Percentiles rank a stretch among this genome's conserved stretches.
phyloP scores from a whole-genome alignment of 92 coral and sea anemone genomes.

The Virgularia gustaviana region DNA sequence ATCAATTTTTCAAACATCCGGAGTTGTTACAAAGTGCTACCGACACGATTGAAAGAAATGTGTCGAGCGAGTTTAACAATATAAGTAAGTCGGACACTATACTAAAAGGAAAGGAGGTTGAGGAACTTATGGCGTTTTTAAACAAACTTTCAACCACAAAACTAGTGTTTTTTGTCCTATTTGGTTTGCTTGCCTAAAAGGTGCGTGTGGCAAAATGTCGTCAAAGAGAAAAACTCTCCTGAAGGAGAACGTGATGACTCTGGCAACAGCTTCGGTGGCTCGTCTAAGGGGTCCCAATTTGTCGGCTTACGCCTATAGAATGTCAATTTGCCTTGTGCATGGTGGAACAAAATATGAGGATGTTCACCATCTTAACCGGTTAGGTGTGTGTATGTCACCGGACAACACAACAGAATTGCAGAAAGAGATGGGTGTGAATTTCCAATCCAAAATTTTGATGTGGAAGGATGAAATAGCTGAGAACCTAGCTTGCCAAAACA shows the following conservation, averaged over 20 bases:
- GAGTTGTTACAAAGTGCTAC: slow-evolving; percentile 9
- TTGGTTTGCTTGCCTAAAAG: slow-evolving; percentile 41
- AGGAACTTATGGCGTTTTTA: slow-evolving; percentile 52
- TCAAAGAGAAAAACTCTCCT: slow-evolving; percentile 1
- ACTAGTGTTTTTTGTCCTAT: slow-evolving; percentile 35
- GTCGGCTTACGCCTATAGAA: slow-evolving; percentile 54
- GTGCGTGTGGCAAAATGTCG: slow-evolving; percentile 53
- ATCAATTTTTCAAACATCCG: slow-evolving; percentile 30
- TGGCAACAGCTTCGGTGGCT: slow-evolving; percentile 44
- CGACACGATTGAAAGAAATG: slow-evolving; percentile 18
- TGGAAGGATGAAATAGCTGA: slow-evolving; percentile 53
- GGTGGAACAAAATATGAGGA: slow-evolving; percentile 48
- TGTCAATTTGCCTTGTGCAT: not conserved
- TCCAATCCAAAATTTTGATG: slow-evolving; percentile 44
- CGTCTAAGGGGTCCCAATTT: slow-evolving; percentile 42
- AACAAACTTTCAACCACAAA: slow-evolving; percentile 41
- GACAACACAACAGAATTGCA: not conserved
- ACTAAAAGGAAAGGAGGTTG: slow-evolving; percentile 41
- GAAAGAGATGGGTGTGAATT: slow-evolving; percentile 29
- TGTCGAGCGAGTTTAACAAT: slow-evolving; percentile 34
- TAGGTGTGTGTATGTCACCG: slow-evolving; percentile 58
- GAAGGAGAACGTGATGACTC: slow-evolving; percentile 45
- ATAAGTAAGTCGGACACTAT: slow-evolving; percentile 39
- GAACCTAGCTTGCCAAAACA: not conserved
- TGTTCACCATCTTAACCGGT: slow-evolving; percentile 36